A percentile compares a stretch with the other conserved stretches of the same genome.
Evolutionary conservation across 2,113 vertebrate genomes (phyloP).

Genomic region (Heteronetta atricapilla): DNA sequence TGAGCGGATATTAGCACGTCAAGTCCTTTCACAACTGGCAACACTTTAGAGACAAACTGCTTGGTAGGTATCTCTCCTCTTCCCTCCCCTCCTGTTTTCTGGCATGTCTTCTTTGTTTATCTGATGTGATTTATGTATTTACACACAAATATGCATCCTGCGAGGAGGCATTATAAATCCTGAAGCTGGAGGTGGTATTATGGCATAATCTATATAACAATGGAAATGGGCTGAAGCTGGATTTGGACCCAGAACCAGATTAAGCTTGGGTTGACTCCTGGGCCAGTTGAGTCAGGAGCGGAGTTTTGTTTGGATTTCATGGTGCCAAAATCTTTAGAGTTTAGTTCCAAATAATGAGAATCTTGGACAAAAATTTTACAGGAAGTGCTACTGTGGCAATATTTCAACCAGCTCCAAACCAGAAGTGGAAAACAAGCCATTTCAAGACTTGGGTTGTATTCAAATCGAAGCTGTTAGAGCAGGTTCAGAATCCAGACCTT

Average conservation of each 20-base stretch:
- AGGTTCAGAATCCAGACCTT: slow-evolving; percentile 70
- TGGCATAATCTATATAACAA: slow-evolving; percentile 47
- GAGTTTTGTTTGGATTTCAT: slow-evolving; percentile 60
- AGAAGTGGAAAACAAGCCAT: slow-evolving; percentile 72
- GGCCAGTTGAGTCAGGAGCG: slow-evolving; percentile 54
- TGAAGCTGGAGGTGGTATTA: slow-evolving; percentile 52
- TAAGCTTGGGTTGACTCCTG: slow-evolving; percentile 51
- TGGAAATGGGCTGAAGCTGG: slow-evolving; percentile 38
- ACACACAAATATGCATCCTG: slow-evolving; percentile 68
- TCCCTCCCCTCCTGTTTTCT: slow-evolving; percentile 62
- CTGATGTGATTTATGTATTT: slow-evolving; percentile 73
- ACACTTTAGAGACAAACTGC: slow-evolving; percentile 72
- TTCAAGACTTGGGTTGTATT: slow-evolving; percentile 60
- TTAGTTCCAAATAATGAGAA: slow-evolving; percentile 67
- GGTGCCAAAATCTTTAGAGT: slow-evolving; percentile 60
- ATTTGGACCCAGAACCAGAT: slow-evolving; percentile 59
- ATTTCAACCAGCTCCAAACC: slow-evolving; percentile 71
- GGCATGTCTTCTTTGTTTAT: slow-evolving; percentile 72
- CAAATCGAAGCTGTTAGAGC: slow-evolving; percentile 65
- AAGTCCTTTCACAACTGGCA: slow-evolving; percentile 74
- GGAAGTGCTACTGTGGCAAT: slow-evolving; percentile 66
- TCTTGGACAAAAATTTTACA: slow-evolving; percentile 65
- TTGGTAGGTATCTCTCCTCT: slow-evolving; percentile 67
- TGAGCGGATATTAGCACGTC: slow-evolving; percentile 76
- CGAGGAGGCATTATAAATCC: slow-evolving; percentile 59